Base-by-base conservation (phyloP, 2,888 invertebrate genomes). In the Muschampia plurimacula region DNA sequence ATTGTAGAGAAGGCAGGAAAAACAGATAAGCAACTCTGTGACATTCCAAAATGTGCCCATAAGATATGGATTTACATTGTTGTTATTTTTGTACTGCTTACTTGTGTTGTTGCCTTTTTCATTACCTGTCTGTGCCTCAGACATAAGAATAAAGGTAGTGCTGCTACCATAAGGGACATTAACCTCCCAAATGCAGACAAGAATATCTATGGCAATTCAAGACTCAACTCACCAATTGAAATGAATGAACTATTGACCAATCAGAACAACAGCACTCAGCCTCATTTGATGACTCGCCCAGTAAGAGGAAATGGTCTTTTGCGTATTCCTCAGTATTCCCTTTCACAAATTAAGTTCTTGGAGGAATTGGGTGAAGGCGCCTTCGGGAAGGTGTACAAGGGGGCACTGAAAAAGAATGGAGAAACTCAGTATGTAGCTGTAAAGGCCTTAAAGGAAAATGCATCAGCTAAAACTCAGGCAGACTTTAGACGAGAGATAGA, bases 321-420 rank as follows among this genome's bases (percentile, higher is more conserved):
- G 2, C 92, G 97, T 81, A 97, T 98, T 60, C 96, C 98, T 3
- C 98, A 99, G 82, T 98, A 98, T 86, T 97, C 97, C 0, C 94
- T 98, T 74, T 96, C 97, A 74, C 97, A 98, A 87, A 97, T 98
- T 0, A 96, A 96, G 77, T 98, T 99, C 85, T 95, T 98, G 64
- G 98, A 98, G 86, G 98, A 99, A 88, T 92, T 99, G 44, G 99
- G 99, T 32, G 99, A 99, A 92, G 99, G 99, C 12, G 98, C 99
- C 44, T 99, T 99, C 89, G 99, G 99, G 89, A 99, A 98, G 95
- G 99, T 99, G 0, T 99, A 98, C 88, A 98, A 98, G 91, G 99
- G 99, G 0, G 98, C 99, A 86, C 93, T 99, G 69, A 95, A 95
- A n/a, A 96, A 95, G 82, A 95, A 95, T 75, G 95, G 95, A 63